Base-by-base conservation (phyloP, 2,113 vertebrate genomes). In the Felis chaus region DNA sequence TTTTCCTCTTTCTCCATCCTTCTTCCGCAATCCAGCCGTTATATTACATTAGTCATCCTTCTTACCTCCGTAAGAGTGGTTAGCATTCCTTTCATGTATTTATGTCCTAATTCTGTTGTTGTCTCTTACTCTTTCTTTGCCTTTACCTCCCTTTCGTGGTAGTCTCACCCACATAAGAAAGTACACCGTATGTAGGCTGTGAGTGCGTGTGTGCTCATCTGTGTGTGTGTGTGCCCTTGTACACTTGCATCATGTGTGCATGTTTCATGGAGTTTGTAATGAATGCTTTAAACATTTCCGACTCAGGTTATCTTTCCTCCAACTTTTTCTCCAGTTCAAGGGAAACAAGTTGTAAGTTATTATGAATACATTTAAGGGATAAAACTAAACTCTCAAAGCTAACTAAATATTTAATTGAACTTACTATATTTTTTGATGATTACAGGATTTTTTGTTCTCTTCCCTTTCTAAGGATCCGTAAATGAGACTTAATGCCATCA, bases 381-480 rank as follows among this genome's bases (percentile, higher is more conserved):
- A 86, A 87, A 96, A 68, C 55, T 88, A 39, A 95, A 95, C 39
- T 93, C 6, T 95, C 69, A 63, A 95, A 90, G 80, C 10, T 3
- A 97, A 82, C 57, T 7, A 90, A 63, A 55, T 91, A 31, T 92
- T 97, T 85, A 95, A 79, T 97, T 78, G 74, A 78, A 78, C 74
- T 78, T 48, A 76, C 7, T 61, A 27, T 14, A 45, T 74, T 48
- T 78, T 78, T 48, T 78, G 41, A 8, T 76, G 73, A 13, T 14
- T 95, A 10, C 15, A 91, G 0, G 0, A 69, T 84, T 39, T 95
- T 97, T 97, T 12, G 5, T 86, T 96, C 23, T 96, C 84, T 98
- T 97, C 68, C 6, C 45, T 41, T 92, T 92, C 55, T 48, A 68
- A 97, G 81, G 45, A 83, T 73, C 9, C 23, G 36, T 95, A 33